Base-by-base conservation (phyloP, 2,113 vertebrate species). In the Gambusia affinis region DNA sequence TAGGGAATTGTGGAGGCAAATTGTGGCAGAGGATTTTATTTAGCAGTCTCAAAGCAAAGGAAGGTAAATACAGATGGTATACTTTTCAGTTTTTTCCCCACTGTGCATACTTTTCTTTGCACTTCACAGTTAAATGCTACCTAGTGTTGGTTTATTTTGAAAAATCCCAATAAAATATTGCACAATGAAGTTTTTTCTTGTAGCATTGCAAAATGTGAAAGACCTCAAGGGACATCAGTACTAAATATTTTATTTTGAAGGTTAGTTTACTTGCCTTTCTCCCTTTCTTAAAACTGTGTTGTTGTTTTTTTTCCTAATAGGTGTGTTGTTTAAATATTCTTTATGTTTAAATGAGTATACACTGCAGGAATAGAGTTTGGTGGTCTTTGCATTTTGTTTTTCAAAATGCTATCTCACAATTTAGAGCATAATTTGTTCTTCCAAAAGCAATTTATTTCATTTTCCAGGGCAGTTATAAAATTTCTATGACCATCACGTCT, bases 401-500 rank as follows among this genome's bases (percentile, higher is more conserved):
- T 76, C 44, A 64, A 64, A 81, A 80, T 54, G 37, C 60, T 61
- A 47, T 88, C 70, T 67, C 63, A 57, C 67, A 14, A 8, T 76
- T 78, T 83, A 60, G 74, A 5, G 35, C 70, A 78, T 81, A 73
- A 72, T 84, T 84, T 70, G 60, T 67, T 61, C 30, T 67, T 29
- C 62, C 73, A 82, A 78, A 79, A 79, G 75, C 57, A 33, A 69
- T 80, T 74, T 57, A 84, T 81, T 37, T 73, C 67, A 51, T 4
- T 33, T 60, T 72, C 33, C 68, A 72, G 28, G 39, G 60, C 22
- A 37, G 63, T 71, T 79, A 72, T 76, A 31, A 73, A 78, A 73
- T 63, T 83, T 30, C 78, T 70, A 72, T 88, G 65, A 88, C 79
- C 73, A 66, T 75, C 84, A 57, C 72, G 51, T 78, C 88, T 91